A percentile compares a stretch with the other conserved stretches of the same genome.
phyloP scores from a whole-genome alignment of 2,113 vertebrate genomes.

The Mesocricetus auratus region DNA sequence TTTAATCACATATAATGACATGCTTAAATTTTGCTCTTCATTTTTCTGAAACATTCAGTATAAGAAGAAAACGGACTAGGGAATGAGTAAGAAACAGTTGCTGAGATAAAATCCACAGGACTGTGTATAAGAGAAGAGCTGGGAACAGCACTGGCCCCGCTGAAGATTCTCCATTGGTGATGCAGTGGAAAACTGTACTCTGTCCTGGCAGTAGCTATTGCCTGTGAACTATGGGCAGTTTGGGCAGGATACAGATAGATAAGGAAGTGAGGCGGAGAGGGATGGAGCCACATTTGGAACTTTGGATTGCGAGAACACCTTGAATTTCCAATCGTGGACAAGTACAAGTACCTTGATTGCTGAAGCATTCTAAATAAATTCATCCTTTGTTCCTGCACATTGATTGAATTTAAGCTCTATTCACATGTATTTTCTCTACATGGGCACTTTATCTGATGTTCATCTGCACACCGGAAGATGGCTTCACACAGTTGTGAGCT shows the following conservation, averaged over 20 bases:
- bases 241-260: not conserved
- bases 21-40: constrained; percentile 2
- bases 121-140: not conserved
- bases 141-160: not conserved
- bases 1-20: not conserved
- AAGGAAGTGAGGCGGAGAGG: not conserved
- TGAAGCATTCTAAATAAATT: constrained; percentile 4
- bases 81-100: not conserved
- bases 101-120: constrained; percentile 25
- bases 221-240: not conserved
- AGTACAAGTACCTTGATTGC: not conserved
- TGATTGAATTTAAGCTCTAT: not conserved
- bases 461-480: not conserved
- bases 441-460: not conserved
- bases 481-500: not conserved
- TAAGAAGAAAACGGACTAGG: constrained; percentile 1
- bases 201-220: not conserved
- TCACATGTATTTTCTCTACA: not conserved
- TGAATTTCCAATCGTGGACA: not conserved
- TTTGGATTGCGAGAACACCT: not conserved
- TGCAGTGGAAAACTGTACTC: not conserved
- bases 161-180: not conserved
- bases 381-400: not conserved
- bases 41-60: constrained; percentile 16
- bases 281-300: not conserved